A percentile compares a stretch with the other conserved stretches of the same genome.
phyloP scores from a whole-genome alignment of 1,140 invertebrate genomes.

The Pemphigus obesinymphae region DNA sequence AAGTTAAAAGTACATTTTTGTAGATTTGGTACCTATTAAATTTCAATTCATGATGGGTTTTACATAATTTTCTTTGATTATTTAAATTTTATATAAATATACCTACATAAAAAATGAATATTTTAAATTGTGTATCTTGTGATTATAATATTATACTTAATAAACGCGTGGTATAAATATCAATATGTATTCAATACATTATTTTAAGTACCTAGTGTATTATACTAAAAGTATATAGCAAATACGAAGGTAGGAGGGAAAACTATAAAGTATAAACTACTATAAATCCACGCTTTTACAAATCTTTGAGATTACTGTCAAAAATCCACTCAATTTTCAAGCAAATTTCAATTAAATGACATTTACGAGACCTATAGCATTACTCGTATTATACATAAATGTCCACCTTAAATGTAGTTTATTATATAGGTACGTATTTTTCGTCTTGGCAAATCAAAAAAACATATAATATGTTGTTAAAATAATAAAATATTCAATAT shows the following conservation, averaged over 20 bases:
- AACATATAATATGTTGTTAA: not conserved
- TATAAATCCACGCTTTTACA: not conserved
- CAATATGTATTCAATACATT: not conserved
- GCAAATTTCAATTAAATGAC: not conserved
- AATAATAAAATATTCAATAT: conserved; percentile 5
- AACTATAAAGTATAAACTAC: not conserved
- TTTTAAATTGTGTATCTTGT: too few relatives aligned
- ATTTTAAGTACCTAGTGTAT: not conserved
- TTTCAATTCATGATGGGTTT: too few relatives aligned
- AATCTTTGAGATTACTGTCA: not conserved
- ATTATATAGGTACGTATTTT: not conserved
- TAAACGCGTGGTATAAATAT: not conserved
- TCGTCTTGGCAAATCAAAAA: not conserved
- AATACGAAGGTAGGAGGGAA: not conserved
- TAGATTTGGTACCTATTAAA: too few relatives aligned
- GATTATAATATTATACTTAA: not conserved
- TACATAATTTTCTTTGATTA: too few relatives aligned
- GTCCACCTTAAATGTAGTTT: not conserved
- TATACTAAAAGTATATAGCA: not conserved
- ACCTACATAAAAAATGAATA: too few relatives aligned
- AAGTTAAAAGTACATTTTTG: too few relatives aligned
- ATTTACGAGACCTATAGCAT: too few relatives aligned
- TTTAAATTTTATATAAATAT: too few relatives aligned
- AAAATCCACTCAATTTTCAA: not conserved
- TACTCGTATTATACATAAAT: not conserved